Evolutionary conservation across 2,797 vertebrate genomes (phyloP).

Genomic region (Gambusia yucatana): DNA sequence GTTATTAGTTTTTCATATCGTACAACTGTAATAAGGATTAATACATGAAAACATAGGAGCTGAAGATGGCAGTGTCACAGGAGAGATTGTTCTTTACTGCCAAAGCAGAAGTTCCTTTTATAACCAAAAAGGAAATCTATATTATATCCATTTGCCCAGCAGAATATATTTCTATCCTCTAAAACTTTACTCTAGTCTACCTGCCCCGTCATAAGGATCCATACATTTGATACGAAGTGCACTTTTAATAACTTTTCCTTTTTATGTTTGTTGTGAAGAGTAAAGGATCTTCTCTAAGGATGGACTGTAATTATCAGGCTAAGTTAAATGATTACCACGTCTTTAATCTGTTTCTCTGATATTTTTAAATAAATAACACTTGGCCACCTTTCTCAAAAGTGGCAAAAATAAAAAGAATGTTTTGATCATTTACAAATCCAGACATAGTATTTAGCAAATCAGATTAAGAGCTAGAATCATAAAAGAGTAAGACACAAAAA

Average conservation of each 20-base stretch:
- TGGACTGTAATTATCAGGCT: neutral
- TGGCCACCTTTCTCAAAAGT: neutral
- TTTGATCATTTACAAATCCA: neutral
- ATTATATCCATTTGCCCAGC: neutral
- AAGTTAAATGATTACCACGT: neutral
- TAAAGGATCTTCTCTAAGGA: neutral
- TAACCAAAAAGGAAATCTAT: neutral
- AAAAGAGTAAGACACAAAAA: neutral
- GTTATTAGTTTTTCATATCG: neutral
- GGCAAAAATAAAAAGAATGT: neutral
- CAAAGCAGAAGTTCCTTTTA: neutral
- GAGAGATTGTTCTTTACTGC: neutral
- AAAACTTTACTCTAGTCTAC: neutral
- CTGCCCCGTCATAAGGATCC: neutral
- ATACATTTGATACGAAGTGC: neutral
- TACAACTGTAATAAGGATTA: neutral
- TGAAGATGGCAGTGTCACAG: neutral
- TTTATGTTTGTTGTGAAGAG: neutral
- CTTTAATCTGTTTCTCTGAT: neutral
- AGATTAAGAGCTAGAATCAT: neutral
- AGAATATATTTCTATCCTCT: neutral
- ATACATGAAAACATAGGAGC: neutral
- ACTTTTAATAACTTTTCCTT: neutral
- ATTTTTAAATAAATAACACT: neutral
- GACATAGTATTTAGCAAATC: neutral